Evolutionary conservation across 2,797 vertebrate species (phyloP), one percentile per base, ranked within the genome.

Genomic region (Macroramphosus scolopax): DNA sequence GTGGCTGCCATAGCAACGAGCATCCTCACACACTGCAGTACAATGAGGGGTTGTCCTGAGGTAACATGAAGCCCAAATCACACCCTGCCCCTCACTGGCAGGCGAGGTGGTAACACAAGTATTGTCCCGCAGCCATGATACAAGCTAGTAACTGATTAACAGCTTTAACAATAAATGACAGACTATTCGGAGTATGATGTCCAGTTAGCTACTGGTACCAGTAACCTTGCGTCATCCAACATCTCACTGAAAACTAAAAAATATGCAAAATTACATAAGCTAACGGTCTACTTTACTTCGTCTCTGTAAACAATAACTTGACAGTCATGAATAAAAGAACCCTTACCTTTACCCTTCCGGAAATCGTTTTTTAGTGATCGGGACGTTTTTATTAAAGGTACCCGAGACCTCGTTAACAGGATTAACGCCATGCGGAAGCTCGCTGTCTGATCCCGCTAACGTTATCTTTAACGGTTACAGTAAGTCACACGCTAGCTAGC

Each of bases 381-480:
- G 42, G 87, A 88, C 8, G 89, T 89, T 75, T 89, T 90, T 77
- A 90, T 72, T 16, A 91, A 53, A 42, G 88, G 87, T 43, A 76
- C 72, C 60, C 88, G 72, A 17, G 87, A 83, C 55, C 89, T 88
- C 11, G 85, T 87, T 50, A 91, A 87, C 66, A 91, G 77, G 78
- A 92, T 91, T 79, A 91, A 86, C 78, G 91, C 91, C 91, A 92
- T 92, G 71, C 22, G 79, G 56, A 58, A 34, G 34, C 16, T 70
- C 46, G 63, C 33, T 32, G 52, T 69, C 13, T 32, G 20, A 35
- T 28, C 22, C 51, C 15, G 41, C 36, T 44, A 12, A 17, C 17
- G 5, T 6, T 10, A 17, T 3, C 37, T 51, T 56, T 31, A 48
- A 60, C 53, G 10, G 35, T 45, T 36, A 24, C 46, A 22, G 43